Evolutionary conservation across 2,113 vertebrate genomes (phyloP).

Genomic region (Percina caprodes): DNA sequence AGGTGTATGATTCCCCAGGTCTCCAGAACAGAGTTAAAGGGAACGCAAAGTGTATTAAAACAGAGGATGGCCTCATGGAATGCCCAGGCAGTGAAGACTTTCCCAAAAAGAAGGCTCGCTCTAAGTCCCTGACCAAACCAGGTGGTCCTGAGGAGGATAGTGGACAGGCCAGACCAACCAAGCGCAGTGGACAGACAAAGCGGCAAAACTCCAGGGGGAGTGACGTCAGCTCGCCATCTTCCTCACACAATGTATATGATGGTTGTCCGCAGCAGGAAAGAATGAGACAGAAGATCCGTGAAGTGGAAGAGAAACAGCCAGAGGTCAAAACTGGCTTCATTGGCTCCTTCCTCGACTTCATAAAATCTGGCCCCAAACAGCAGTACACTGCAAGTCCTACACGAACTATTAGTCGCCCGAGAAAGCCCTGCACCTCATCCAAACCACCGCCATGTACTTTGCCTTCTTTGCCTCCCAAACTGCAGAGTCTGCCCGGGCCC

Average conservation of each 20-base stretch:
- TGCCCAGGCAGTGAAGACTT: slow-evolving; percentile 81
- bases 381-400: slow-evolving; percentile 93
- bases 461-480: slow-evolving; percentile 79
- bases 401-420: slow-evolving; percentile 89
- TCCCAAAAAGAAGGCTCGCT: slow-evolving; percentile 89
- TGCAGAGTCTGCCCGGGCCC: slow-evolving; percentile 73
- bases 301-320: slow-evolving; percentile 98
- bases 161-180: slow-evolving; percentile 84
- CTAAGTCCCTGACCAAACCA: slow-evolving; percentile 86
- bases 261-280: slow-evolving; percentile 96
- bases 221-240: slow-evolving; percentile 86
- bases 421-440: slow-evolving; percentile 86
- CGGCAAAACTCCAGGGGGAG: slow-evolving; percentile 89
- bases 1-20: slow-evolving; percentile 80
- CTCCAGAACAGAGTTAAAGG: slow-evolving; percentile 75
- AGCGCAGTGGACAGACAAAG: slow-evolving; percentile 88
- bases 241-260: slow-evolving; percentile 87
- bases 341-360: slow-evolving; percentile 97
- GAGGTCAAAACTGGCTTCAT: slow-evolving; percentile 98
- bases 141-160: slow-evolving; percentile 84
- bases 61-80: slow-evolving; percentile 86
- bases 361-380: slow-evolving; percentile 96
- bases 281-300: slow-evolving; percentile 97
- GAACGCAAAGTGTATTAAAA: slow-evolving; percentile 78
- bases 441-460: slow-evolving; percentile 83